These are phyloP conservation scores for Taphrorychus bicolor DNA, from an alignment of 2,888 invertebrate genomes.

Conservation along the genomic window DNA sequence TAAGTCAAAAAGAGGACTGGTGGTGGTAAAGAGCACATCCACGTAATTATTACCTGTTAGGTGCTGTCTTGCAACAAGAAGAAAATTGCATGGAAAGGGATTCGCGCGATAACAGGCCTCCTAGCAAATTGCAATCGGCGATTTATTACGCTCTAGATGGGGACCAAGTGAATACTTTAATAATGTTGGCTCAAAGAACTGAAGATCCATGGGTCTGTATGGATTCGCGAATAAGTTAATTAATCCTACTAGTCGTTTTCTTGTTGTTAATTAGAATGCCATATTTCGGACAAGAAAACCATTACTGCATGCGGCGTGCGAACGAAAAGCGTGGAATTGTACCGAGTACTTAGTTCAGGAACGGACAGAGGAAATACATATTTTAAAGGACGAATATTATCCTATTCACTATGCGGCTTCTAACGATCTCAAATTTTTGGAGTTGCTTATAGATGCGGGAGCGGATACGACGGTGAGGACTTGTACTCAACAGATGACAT, in stretches of 20 bases:
- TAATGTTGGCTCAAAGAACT: slow-evolving; percentile 70
- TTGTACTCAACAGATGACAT: slow-evolving; percentile 75
- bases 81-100: slow-evolving; percentile 61
- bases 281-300: slow-evolving; percentile 67
- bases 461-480: slow-evolving; percentile 74
- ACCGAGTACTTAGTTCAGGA: slow-evolving; percentile 71
- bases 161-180: slow-evolving; percentile 73
- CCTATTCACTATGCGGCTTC: slow-evolving; percentile 79
- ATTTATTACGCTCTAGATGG: slow-evolving; percentile 77
- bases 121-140: slow-evolving; percentile 70
- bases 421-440: slow-evolving; percentile 74
- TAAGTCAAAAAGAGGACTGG: slow-evolving; percentile 47
- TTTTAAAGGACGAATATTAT: slow-evolving; percentile 77
- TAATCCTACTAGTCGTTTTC: background rate
- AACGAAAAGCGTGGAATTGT: slow-evolving; percentile 75
- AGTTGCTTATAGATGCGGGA: slow-evolving; percentile 70
- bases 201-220: slow-evolving; percentile 71
- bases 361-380: slow-evolving; percentile 72
- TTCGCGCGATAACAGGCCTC: slow-evolving; percentile 51
- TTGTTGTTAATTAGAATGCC: slow-evolving; percentile 52
- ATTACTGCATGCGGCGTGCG: slow-evolving; percentile 72
- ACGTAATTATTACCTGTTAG: slow-evolving; percentile 43
- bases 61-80: slow-evolving; percentile 60
- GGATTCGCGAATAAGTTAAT: background rate
- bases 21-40: background rate